phyloP scores from a whole-genome alignment of 2,113 vertebrate genomes.

The Lepisosteus osseus region DNA sequence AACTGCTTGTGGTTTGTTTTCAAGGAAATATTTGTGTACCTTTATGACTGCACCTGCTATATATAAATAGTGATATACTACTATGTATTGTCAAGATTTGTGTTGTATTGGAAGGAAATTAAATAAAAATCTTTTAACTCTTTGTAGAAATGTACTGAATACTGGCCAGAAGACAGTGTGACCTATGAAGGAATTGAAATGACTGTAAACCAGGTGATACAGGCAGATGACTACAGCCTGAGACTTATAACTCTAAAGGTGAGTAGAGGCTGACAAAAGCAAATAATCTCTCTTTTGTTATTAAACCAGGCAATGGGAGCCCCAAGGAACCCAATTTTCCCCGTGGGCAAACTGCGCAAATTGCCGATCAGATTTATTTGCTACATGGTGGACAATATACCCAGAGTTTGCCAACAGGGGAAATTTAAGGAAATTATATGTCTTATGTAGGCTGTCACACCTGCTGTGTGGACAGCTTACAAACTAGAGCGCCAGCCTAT shows the following conservation, averaged over 20 bases:
- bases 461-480: no score
- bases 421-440: no score
- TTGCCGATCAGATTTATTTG: no score
- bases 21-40: neutral
- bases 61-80: no score
- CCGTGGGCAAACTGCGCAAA: neutral
- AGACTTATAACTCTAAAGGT: conserved; percentile 93
- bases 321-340: neutral
- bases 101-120: neutral
- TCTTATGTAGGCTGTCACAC: no score
- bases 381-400: no score
- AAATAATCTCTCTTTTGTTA: neutral
- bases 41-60: no score
- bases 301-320: neutral
- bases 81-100: no score
- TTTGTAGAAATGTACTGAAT: conserved; percentile 92
- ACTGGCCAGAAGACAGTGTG: conserved; percentile 91
- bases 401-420: no score
- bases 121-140: conserved; percentile 33
- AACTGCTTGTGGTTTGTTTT: neutral
- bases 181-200: conserved; percentile 86
- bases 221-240: conserved; percentile 92
- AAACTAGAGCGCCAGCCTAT: no score
- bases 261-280: conserved; percentile 32
- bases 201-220: conserved; percentile 78